phyloP scores from a whole-genome alignment of 2,888 invertebrate genomes.

The Macropis europaea region DNA sequence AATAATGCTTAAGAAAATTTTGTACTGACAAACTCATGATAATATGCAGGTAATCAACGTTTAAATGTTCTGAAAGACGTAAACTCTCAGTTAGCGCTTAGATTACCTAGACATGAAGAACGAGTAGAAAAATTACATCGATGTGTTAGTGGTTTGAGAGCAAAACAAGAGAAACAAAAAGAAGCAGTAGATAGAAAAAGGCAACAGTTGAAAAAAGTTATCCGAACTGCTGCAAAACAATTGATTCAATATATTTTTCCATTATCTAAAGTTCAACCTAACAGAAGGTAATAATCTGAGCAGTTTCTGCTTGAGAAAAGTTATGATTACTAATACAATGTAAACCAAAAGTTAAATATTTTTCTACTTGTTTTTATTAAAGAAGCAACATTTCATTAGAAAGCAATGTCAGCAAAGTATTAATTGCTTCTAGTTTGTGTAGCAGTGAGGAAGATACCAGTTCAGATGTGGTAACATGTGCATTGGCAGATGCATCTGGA shows the following conservation, averaged over 20 bases:
- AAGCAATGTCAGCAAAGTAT: background rate
- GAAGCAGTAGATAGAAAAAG: conserved; percentile 81
- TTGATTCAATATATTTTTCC: conserved; percentile 87
- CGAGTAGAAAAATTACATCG: conserved; percentile 84
- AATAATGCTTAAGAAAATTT: background rate
- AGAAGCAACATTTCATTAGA: background rate
- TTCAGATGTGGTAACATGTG: conserved; percentile 75
- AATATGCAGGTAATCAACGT: conserved; percentile 73
- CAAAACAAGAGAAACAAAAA: conserved; percentile 81
- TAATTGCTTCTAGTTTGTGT: conserved; percentile 62
- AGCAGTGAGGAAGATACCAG: conserved; percentile 75
- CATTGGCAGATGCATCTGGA: conserved; percentile 87
- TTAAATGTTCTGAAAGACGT: conserved; percentile 75
- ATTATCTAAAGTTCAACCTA: conserved; percentile 81
- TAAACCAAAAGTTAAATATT: background rate
- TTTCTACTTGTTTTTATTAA: conserved; percentile 11
- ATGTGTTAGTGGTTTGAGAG: conserved; percentile 81
- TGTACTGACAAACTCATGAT: conserved; percentile 5
- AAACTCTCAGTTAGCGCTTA: conserved; percentile 80
- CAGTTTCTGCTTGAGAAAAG: background rate
- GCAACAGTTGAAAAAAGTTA: conserved; percentile 82
- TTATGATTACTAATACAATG: background rate
- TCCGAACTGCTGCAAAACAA: conserved; percentile 83
- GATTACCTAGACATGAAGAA: conserved; percentile 84
- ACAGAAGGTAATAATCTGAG: conserved; percentile 75